These are phyloP conservation scores for Mimas tiliae DNA, from an alignment of 2,888 invertebrate species.

Conservation along the genomic window DNA sequence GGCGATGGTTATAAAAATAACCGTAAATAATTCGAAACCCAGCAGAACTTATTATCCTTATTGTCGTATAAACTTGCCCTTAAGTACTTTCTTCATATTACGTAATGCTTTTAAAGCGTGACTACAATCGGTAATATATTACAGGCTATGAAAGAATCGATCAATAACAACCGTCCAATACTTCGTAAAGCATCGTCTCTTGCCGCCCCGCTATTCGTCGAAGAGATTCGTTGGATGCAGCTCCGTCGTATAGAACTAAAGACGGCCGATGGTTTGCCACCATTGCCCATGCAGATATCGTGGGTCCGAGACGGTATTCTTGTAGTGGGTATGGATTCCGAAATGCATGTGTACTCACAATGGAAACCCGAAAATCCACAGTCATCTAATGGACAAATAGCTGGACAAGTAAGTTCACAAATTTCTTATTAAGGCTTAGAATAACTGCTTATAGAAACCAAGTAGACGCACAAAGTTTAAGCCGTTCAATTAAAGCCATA, in stretches of 20 bases:
- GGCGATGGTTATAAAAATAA: too few species aligned
- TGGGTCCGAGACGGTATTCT: slow-evolving; percentile 99
- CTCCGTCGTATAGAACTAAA: slow-evolving; percentile 94
- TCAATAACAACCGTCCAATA: slow-evolving; percentile 92
- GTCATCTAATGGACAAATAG: slow-evolving; percentile 52
- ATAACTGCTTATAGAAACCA: too few species aligned
- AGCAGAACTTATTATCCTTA: too few species aligned
- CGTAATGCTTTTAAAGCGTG: not conserved
- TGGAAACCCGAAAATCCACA: slow-evolving; percentile 91
- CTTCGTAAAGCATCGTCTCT: slow-evolving; percentile 95
- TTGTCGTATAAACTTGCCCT: too few species aligned
- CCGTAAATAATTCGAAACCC: too few species aligned
- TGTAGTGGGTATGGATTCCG: slow-evolving; percentile 99
- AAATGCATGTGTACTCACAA: slow-evolving; percentile 99
- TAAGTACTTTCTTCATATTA: too few species aligned
- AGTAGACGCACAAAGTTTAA: too few species aligned
- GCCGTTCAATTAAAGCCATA: too few species aligned
- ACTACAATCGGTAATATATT: slow-evolving; percentile 25
- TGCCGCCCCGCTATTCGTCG: slow-evolving; percentile 94
- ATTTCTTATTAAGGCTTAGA: too few species aligned
- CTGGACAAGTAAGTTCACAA: slow-evolving; percentile 56
- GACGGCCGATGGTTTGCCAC: slow-evolving; percentile 98
- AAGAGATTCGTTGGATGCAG: slow-evolving; percentile 98
- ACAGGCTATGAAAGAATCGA: slow-evolving; percentile 93
- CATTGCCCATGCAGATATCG: slow-evolving; percentile 98